phyloP scores from a whole-genome alignment of 2,888 invertebrate genomes.

The Buathra laborator region DNA sequence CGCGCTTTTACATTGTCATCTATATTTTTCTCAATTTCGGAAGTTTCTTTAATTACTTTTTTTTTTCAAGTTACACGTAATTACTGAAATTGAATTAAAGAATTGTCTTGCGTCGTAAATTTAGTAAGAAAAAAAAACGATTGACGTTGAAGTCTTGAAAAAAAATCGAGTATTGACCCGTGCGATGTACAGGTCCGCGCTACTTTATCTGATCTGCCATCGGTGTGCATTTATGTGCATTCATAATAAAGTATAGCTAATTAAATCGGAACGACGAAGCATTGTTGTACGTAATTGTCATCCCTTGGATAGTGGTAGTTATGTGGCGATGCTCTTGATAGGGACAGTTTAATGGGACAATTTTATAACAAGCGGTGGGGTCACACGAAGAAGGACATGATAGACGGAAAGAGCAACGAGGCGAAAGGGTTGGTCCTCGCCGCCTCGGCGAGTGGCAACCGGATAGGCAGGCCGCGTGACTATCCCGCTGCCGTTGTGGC shows the following conservation, averaged over 20 bases:
- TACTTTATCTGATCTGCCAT: neutral
- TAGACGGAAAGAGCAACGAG: slow-evolving; percentile 12
- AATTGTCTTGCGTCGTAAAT: neutral
- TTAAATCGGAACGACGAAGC: no score
- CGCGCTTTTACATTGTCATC: no score
- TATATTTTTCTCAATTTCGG: no score
- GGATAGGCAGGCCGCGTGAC: slow-evolving; percentile 80
- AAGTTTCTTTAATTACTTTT: no score
- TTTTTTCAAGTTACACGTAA: neutral
- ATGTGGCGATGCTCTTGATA: neutral
- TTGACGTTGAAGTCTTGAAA: neutral
- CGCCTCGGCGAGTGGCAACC: slow-evolving; percentile 73
- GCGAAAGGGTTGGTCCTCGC: slow-evolving; percentile 15
- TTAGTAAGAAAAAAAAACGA: neutral
- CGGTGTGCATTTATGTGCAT: no score
- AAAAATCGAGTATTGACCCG: neutral
- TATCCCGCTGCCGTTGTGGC: slow-evolving; percentile 80
- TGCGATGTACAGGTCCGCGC: neutral
- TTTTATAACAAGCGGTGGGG: slow-evolving; percentile 60
- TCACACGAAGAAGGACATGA: neutral
- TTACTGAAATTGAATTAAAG: neutral
- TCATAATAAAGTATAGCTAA: no score
- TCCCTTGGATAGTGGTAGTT: neutral
- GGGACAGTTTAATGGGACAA: slow-evolving; percentile 49
- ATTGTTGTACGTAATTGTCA: no score